Conservation (phyloP, 2,888 invertebrate genomes). For the Dryococelus australis region DNA sequence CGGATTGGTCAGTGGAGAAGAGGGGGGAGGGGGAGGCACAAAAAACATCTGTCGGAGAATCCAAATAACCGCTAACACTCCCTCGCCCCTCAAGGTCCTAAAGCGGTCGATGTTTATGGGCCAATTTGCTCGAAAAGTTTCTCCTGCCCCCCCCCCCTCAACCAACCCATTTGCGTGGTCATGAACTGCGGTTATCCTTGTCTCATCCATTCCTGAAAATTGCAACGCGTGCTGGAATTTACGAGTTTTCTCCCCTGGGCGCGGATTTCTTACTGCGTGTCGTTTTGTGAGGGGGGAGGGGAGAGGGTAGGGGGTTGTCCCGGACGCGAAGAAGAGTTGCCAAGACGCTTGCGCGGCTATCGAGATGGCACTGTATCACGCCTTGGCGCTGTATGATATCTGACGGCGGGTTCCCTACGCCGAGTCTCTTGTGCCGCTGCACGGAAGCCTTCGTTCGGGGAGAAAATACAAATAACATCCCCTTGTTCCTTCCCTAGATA, state of each 20-base stretch:
- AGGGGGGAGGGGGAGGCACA: neutral
- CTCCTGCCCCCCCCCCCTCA: neutral
- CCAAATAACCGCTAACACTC: neutral
- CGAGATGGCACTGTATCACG: no score
- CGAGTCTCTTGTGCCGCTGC: no score
- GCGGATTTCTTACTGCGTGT: no score
- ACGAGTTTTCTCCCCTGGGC: neutral
- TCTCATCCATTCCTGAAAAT: conserved; percentile 4
- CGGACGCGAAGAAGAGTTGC: no score
- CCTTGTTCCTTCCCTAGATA: no score
- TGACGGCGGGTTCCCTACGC: no score
- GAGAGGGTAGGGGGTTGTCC: no score
- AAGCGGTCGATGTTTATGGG: neutral
- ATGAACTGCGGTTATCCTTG: neutral
- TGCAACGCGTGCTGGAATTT: neutral
- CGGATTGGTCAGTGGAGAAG: neutral
- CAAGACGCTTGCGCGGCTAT: neutral
- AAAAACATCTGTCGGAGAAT: neutral
- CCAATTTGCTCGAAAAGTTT: neutral
- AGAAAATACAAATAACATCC: no score
- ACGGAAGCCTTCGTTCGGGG: no score
- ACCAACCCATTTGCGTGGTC: neutral
- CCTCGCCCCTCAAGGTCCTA: neutral
- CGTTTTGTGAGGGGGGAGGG: no score
- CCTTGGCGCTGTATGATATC: no score